Conservation (phyloP, 2,888 invertebrate species). For the Bombylius major region DNA sequence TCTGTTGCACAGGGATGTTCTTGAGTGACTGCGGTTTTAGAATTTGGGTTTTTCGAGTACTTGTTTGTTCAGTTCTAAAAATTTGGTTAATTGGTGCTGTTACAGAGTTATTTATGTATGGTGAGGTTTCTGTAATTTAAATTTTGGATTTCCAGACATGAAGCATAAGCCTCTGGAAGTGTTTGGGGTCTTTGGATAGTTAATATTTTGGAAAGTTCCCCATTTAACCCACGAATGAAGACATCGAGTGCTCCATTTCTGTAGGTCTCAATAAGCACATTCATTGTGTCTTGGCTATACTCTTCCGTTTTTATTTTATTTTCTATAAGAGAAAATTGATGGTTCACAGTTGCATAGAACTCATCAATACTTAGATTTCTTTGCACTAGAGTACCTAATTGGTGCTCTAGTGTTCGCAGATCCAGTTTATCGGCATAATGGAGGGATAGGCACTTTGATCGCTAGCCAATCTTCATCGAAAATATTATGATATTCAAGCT, state of each 20-base stretch:
- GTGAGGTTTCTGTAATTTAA: not conserved
- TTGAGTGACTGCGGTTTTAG: not conserved
- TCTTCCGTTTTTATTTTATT: constrained; percentile 16
- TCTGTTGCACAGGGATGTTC: not conserved
- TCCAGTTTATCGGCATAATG: too few relatives aligned
- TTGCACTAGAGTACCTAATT: too few relatives aligned
- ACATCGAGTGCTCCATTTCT: constrained; percentile 15
- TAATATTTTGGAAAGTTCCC: constrained; percentile 4
- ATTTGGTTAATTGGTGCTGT: not conserved
- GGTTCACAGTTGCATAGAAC: constrained; percentile 10
- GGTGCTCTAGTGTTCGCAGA: too few relatives aligned
- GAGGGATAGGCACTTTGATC: too few relatives aligned
- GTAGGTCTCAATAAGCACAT: constrained; percentile 12
- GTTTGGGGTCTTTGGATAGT: constrained; percentile 6
- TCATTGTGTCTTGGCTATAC: constrained; percentile 12
- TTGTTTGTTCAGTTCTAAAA: not conserved
- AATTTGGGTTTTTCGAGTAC: not conserved
- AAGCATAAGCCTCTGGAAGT: constrained; percentile 10
- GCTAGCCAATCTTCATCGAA: too few relatives aligned
- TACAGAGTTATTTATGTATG: not conserved
- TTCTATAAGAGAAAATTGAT: constrained; percentile 9
- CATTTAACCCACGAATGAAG: constrained; percentile 12
- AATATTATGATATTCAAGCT: too few relatives aligned
- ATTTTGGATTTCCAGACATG: constrained; percentile 12
- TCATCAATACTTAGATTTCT: not conserved